A percentile compares a stretch with the other conserved stretches of the same genome.
phyloP scores from a whole-genome alignment of 2,797 vertebrate species.

The Hypotaenidia okinawae region DNA sequence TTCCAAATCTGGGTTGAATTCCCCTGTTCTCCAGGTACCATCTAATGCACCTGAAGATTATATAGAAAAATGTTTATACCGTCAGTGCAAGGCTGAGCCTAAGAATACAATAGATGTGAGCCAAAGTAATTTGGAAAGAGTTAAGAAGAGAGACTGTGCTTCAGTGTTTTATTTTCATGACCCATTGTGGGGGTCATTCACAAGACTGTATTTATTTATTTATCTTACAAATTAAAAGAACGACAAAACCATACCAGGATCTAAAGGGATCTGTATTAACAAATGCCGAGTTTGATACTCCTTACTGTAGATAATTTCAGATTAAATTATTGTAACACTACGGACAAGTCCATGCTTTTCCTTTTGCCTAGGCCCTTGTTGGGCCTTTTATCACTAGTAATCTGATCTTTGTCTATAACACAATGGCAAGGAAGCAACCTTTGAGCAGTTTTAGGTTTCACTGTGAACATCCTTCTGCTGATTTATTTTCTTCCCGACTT shows the following conservation, averaged over 20 bases:
- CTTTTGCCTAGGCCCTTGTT: background rate
- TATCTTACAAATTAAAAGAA: background rate
- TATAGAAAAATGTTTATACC: background rate
- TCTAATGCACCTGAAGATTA: background rate
- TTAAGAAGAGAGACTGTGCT: background rate
- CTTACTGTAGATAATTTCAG: background rate
- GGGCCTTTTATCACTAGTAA: background rate
- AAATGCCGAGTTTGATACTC: background rate
- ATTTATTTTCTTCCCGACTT: background rate
- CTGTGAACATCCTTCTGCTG: background rate
- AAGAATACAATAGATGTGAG: background rate
- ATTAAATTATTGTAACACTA: background rate
- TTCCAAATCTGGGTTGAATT: background rate
- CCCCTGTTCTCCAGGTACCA: background rate
- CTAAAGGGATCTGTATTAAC: background rate
- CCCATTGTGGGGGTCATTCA: background rate
- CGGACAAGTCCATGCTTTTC: background rate
- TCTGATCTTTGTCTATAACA: background rate
- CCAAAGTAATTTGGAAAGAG: background rate
- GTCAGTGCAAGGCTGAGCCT: background rate
- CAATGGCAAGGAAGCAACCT: background rate
- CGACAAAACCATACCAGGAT: background rate
- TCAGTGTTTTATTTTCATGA: background rate
- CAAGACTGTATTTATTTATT: background rate
- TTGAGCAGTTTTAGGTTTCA: background rate